Conservation (phyloP, 2,113 vertebrate genomes). For the Mormyrus lacerda region DNA sequence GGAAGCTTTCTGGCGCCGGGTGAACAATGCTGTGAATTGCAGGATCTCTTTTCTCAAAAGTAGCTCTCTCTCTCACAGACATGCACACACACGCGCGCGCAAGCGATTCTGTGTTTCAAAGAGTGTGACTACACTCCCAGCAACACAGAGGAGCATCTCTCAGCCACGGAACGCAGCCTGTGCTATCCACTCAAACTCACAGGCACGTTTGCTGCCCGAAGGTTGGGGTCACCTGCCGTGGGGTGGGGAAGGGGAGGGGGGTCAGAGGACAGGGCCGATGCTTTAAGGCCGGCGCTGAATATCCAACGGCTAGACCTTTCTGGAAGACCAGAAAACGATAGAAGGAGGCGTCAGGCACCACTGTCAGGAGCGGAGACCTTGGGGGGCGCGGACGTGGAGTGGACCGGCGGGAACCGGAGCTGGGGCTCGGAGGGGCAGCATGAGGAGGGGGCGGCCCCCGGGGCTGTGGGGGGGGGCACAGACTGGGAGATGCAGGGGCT, state of each 20-base stretch:
- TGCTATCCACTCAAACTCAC: conserved; percentile 15
- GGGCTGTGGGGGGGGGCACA: conserved; percentile 64
- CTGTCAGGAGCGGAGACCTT: not conserved
- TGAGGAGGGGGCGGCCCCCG: conserved; percentile 56
- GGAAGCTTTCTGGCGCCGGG: not conserved
- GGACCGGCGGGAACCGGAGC: conserved; percentile 57
- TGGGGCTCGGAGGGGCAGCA: conserved; percentile 20
- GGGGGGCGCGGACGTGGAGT: conserved; percentile 47
- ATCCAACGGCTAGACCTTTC: not conserved
- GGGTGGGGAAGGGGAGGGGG: not conserved
- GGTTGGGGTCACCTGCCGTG: conserved; percentile 27
- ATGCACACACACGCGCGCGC: not conserved
- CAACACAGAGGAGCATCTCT: not conserved
- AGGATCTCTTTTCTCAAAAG: not conserved
- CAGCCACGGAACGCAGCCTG: not conserved
- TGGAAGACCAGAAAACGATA: not conserved
- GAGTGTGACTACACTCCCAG: not conserved
- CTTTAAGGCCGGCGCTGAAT: not conserved
- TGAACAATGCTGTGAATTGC: not conserved
- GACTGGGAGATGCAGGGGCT: conserved; percentile 98
- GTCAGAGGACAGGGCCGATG: conserved; percentile 15
- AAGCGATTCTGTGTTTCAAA: not conserved
- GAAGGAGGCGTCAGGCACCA: not conserved
- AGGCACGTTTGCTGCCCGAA: conserved; percentile 43
- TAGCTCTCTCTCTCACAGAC: not conserved